Percentiles rank a stretch among this genome's conserved stretches.
phyloP scores from a whole-genome alignment of 1,140 invertebrate species.

The Heliconius hewitsoni region DNA sequence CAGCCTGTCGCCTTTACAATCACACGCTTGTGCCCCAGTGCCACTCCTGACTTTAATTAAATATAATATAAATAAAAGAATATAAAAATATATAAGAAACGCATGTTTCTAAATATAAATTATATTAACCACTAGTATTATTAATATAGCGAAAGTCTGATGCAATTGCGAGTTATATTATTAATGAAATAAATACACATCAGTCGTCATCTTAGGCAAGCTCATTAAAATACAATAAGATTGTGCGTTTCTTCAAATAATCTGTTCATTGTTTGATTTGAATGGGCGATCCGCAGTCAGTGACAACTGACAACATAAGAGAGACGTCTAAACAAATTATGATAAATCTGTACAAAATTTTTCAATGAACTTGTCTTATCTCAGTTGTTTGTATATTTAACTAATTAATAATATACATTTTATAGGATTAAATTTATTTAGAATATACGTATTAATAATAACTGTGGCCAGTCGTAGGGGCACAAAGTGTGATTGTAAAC shows the following conservation, averaged over 20 bases:
- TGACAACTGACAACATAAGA: constrained; percentile 23
- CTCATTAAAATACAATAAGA: constrained; percentile 31
- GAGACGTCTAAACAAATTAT: constrained; percentile 8
- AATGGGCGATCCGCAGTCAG: constrained; percentile 13
- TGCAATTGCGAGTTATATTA: neutral
- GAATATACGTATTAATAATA: no score
- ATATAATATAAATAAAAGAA: no score
- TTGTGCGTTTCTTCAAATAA: constrained; percentile 20
- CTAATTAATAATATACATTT: neutral
- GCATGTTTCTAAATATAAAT: neutral
- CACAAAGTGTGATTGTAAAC: no score
- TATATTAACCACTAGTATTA: neutral
- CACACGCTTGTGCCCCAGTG: no score
- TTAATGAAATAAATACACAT: constrained; percentile 26
- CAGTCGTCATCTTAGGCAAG: constrained; percentile 21
- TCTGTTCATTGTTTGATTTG: constrained; percentile 28
- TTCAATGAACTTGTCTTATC: constrained; percentile 1
- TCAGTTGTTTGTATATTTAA: neutral
- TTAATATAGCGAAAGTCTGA: neutral
- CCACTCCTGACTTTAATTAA: no score
- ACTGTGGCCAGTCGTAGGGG: no score
- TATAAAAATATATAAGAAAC: no score
- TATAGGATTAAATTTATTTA: no score
- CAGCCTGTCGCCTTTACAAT: no score
- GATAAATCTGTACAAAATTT: neutral